Evolutionary conservation across 2,888 invertebrate genomes (phyloP).

Genomic region (Muscina levida): DNA sequence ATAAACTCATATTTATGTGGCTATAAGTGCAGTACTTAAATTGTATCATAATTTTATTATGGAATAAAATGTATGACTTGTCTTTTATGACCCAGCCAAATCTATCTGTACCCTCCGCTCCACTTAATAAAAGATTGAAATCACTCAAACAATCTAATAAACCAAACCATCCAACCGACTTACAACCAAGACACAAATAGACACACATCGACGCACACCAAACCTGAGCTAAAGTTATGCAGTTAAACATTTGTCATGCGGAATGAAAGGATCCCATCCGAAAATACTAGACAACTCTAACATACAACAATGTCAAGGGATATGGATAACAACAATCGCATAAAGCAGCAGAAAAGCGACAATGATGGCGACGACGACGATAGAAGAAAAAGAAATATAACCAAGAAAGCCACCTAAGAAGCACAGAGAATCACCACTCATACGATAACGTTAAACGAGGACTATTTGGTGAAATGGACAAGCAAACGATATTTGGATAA

Average conservation of each 20-base stretch:
- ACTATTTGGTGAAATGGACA: no score
- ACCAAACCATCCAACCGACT: no score
- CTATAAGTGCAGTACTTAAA: no score
- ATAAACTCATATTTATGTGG: no score
- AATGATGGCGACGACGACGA: neutral
- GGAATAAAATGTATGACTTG: no score
- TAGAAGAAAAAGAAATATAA: neutral
- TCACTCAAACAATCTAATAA: no score
- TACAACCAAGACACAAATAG: neutral
- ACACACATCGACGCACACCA: conserved; percentile 3
- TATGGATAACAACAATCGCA: neutral
- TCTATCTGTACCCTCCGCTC: no score
- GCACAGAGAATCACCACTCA: neutral
- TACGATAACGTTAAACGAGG: neutral
- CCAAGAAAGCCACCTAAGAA: neutral
- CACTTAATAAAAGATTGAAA: no score
- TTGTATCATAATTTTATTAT: no score
- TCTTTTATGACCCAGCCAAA: no score
- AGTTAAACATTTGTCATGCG: neutral
- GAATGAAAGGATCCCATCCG: neutral
- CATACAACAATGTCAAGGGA: neutral
- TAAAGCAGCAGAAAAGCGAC: neutral
- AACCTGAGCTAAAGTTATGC: neutral
- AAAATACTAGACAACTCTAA: neutral
- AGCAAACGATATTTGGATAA: no score